phyloP scores from a whole-genome alignment of 2,888 invertebrate genomes.

The Galerucella pusilla region DNA sequence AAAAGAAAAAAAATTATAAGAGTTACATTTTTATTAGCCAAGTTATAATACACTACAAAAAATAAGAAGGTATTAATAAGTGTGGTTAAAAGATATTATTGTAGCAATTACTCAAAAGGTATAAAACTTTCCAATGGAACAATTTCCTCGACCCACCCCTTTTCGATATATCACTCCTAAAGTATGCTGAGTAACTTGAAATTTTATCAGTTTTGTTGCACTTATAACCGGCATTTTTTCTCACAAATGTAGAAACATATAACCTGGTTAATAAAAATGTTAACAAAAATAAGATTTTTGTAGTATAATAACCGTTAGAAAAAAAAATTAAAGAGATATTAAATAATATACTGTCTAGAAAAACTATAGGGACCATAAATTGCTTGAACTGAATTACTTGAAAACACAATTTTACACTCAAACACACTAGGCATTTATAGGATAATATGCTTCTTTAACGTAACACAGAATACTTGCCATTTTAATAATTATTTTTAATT shows the following conservation, averaged over 20 bases:
- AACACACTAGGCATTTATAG: slow-evolving; percentile 29
- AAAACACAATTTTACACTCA: slow-evolving; percentile 47
- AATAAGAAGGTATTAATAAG: not conserved
- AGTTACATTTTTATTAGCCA: not conserved
- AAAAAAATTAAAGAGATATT: slow-evolving; percentile 42
- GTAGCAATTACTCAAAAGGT: no score
- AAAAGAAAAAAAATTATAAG: not conserved
- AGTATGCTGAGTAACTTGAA: not conserved
- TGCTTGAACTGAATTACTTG: slow-evolving; percentile 58
- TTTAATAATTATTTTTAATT: no score
- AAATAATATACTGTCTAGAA: slow-evolving; percentile 49
- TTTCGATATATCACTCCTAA: not conserved
- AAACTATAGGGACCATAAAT: slow-evolving; percentile 59
- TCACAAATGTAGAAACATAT: not conserved
- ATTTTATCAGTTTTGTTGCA: no score
- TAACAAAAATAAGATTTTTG: not conserved
- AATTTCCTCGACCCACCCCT: no score
- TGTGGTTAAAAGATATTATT: not conserved
- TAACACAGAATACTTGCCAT: not conserved
- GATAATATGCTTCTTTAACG: not conserved
- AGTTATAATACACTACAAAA: not conserved
- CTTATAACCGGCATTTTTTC: not conserved
- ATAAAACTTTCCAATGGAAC: no score
- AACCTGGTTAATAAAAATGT: slow-evolving; percentile 23
- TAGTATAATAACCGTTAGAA: slow-evolving; percentile 42